phyloP scores from a whole-genome alignment of 1,140 invertebrate genomes.

The Drosophila watanabei region DNA sequence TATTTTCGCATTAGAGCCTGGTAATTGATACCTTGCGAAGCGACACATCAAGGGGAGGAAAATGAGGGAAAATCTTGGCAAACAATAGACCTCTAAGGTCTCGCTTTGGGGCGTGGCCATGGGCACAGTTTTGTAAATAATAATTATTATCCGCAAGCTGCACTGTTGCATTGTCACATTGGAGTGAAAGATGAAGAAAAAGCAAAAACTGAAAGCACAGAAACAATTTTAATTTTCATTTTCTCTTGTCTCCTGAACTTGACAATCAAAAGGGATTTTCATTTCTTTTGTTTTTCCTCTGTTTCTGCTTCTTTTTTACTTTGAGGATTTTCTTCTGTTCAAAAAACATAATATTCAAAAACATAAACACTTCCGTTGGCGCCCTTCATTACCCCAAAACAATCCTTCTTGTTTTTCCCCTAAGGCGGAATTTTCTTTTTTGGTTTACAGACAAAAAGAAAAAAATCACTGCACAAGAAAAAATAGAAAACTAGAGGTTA shows the following conservation, averaged over 20 bases:
- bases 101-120: conserved; percentile 42
- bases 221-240: conserved; percentile 72
- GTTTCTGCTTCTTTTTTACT: conserved; percentile 25
- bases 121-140: conserved; percentile 63
- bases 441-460: conserved; percentile 1
- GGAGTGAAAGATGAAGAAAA: conserved; percentile 30
- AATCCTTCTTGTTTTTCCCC: conserved; percentile 28
- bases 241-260: conserved; percentile 66
- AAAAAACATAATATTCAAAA: conserved; percentile 63
- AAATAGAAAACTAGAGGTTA: not conserved
- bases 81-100: conserved; percentile 58
- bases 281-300: conserved; percentile 49
- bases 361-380: conserved; percentile 75
- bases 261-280: conserved; percentile 79
- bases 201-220: conserved; percentile 5
- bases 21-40: conserved; percentile 77
- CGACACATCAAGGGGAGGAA: conserved; percentile 42
- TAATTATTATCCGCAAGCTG: conserved; percentile 68
- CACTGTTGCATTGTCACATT: conserved; percentile 61
- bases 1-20: conserved; percentile 78
- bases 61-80: conserved; percentile 23
- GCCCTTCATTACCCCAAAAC: conserved; percentile 30
- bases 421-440: conserved; percentile 8
- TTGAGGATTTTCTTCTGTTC: conserved; percentile 39
- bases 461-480: too few species aligned